Conservation (phyloP, 1,140 invertebrate genomes). For the Trachymyrmex cornetzi region DNA sequence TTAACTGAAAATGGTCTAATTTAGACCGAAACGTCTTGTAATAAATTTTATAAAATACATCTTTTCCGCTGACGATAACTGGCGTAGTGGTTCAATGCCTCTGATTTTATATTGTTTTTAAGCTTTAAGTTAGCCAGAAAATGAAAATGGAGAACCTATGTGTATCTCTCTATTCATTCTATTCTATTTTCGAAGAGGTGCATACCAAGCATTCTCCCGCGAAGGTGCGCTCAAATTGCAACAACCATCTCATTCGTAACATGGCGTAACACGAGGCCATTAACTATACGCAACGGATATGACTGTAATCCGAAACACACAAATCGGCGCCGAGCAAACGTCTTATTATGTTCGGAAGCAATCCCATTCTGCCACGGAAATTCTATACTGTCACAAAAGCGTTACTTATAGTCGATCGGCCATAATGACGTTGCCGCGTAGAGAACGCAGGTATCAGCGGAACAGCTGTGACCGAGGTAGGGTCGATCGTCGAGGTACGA, state of each 20-base stretch:
- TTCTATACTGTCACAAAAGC: background rate
- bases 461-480: conserved; percentile 72
- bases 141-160: background rate
- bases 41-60: no score
- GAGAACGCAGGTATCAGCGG: conserved; percentile 39
- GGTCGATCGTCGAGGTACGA: conserved; percentile 54
- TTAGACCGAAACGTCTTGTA: no score
- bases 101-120: no score
- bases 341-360: conserved; percentile 19
- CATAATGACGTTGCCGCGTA: background rate
- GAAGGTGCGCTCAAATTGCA: background rate
- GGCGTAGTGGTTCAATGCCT: no score
- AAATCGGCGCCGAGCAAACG: background rate
- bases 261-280: background rate
- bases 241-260: background rate
- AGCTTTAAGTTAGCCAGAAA: no score
- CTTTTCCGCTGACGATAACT: no score
- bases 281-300: conserved; percentile 16
- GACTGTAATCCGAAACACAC: background rate
- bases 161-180: background rate
- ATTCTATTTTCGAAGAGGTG: background rate
- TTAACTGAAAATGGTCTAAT: no score
- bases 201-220: conserved; percentile 1
- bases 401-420: background rate
- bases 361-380: background rate